A percentile compares a stretch with the other conserved stretches of the same genome.
Conservation (phyloP, 2,888 invertebrate genomes). For the Encarsia formosa region DNA sequence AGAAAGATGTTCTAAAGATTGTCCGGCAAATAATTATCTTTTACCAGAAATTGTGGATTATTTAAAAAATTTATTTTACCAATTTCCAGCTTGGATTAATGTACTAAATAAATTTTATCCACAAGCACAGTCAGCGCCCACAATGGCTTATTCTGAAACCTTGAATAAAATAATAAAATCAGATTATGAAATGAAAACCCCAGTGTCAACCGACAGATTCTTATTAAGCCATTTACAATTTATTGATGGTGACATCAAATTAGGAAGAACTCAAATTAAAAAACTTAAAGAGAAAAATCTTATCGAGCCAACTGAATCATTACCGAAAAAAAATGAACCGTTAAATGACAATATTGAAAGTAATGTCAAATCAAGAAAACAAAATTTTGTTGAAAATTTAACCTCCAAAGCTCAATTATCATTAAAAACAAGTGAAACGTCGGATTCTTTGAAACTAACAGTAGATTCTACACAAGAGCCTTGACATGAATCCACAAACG, state of each 20-base stretch:
- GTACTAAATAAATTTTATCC: background rate
- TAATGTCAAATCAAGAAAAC: background rate
- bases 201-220: background rate
- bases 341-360: background rate
- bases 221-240: background rate
- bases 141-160: background rate
- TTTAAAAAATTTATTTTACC: background rate
- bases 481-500: no score
- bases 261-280: background rate
- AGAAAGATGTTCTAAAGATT: background rate
- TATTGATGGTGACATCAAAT: background rate
- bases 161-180: background rate
- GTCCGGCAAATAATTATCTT: background rate
- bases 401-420: no score
- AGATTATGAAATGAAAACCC: background rate
- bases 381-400: background rate
- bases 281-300: background rate
- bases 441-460: no score
- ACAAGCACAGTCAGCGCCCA: background rate
- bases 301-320: background rate
- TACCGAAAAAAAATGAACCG: background rate
- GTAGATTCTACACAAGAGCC: no score
- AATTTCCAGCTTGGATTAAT: background rate
- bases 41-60: background rate
- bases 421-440: no score